These are phyloP conservation scores for Scelioninae gen. 1 DNA, from an alignment of 2,888 invertebrate genomes.

Conservation along the genomic window DNA sequence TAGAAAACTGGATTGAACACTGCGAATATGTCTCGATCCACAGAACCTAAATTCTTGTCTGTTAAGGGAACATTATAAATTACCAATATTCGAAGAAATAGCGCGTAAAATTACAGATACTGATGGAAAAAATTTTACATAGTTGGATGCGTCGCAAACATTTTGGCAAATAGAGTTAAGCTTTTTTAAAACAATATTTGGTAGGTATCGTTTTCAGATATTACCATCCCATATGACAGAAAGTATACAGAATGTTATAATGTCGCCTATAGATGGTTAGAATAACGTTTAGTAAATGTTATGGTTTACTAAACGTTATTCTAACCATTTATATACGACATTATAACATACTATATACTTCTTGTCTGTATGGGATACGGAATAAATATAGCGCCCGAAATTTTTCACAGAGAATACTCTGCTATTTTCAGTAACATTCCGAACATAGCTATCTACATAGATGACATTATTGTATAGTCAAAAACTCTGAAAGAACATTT, in stretches of 20 bases:
- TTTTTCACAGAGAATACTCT: slow-evolving; percentile 68
- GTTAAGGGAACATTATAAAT: not conserved
- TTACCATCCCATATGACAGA: too few species aligned
- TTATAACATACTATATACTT: too few species aligned
- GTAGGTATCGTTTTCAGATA: slow-evolving; percentile 60
- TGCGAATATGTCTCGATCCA: slow-evolving; percentile 77
- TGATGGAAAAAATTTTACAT: slow-evolving; percentile 28
- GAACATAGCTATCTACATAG: slow-evolving; percentile 66
- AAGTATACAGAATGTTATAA: too few species aligned
- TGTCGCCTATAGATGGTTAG: too few species aligned
- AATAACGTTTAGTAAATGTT: too few species aligned
- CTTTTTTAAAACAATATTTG: slow-evolving; percentile 77
- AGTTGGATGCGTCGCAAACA: slow-evolving; percentile 33
- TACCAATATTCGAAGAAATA: slow-evolving; percentile 7
- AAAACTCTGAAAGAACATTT: slow-evolving; percentile 71
- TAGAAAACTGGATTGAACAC: slow-evolving; percentile 60
- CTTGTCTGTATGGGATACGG: too few species aligned
- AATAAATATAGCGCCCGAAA: slow-evolving; percentile 65
- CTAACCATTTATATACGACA: too few species aligned
- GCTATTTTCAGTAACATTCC: slow-evolving; percentile 60
- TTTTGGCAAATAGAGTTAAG: slow-evolving; percentile 74
- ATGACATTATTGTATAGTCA: slow-evolving; percentile 70
- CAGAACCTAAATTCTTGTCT: slow-evolving; percentile 71
- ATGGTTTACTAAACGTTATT: too few species aligned
- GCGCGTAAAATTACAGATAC: not conserved